Evolutionary conservation across 53 echinoderm and acorn worm species (phyloP), one percentile per base, ranked within the genome.

Genomic region (Mesocentrotus franciscanus): DNA sequence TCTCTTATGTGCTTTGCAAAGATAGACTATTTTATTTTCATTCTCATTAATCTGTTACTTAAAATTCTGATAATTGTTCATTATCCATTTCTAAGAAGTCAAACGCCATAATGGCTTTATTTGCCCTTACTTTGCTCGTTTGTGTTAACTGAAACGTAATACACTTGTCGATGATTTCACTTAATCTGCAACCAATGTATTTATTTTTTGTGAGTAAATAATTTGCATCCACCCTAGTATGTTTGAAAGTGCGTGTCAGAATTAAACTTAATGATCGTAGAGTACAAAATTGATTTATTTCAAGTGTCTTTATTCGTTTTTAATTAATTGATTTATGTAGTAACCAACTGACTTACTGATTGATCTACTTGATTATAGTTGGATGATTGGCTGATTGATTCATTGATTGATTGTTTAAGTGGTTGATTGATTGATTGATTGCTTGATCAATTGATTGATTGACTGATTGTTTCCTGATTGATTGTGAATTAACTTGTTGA

Each of bases 201-300:
- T 49, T 85, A 32, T 29, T 42, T 90, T 90, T 58, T 60, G 60
- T 90, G 90, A 60, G 29, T 58, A 60, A 60, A 58, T 60, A 60
- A 33, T 27, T 60, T 2, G 17, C 59, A 60, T 90, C 90, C 90
- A 90, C 90, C 30, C 60, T 90, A 90, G 90, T 60, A 59, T 60
- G 90, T 90, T 60, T 60, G 26, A 57, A 57, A 60, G 27, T 60
- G 90, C 32, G 90, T 90, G 90, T 90, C 90, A 90, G 90, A 60
- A 90, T 90, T 59, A 90, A 90, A 90, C 26, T 16, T 39, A 81
- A 29, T 90, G 90, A 60, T 90, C 16, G 90, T 90, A 90, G 90
- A 58, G 90, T 90, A 90, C 60, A 81, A 42, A 9, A 18, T 78
- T 14, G 36, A 39, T 20, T 81, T 81, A 0, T 30, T 81, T 81